Evolutionary conservation across 2,113 vertebrate species (phyloP).

Genomic region (Cyanoderma ruficeps): DNA sequence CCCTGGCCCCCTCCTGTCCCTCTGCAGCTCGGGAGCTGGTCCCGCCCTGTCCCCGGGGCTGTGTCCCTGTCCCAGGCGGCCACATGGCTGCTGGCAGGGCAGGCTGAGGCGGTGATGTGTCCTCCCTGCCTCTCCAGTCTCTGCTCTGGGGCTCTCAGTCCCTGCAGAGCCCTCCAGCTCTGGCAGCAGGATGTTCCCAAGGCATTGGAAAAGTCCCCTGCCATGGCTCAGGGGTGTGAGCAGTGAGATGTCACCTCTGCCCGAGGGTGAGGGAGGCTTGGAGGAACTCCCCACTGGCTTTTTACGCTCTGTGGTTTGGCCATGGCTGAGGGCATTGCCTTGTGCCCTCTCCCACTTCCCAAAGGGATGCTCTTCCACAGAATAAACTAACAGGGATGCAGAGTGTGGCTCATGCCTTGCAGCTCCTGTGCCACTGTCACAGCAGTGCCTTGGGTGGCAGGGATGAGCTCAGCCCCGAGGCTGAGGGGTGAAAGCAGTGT

Average conservation of each 20-base stretch:
- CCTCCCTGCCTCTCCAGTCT: neutral
- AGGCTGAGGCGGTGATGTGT: neutral
- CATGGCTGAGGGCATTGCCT: neutral
- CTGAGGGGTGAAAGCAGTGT: neutral
- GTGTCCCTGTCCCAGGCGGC: neutral
- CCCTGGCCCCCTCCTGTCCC: no score
- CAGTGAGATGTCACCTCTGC: neutral
- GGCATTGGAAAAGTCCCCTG: neutral
- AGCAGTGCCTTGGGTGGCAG: neutral
- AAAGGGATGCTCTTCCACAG: neutral
- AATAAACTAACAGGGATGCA: fast-evolving
- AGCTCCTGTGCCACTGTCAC: neutral
- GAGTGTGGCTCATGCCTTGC: neutral
- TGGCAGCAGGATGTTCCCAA: neutral
- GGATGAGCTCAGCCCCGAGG: neutral
- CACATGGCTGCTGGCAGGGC: neutral
- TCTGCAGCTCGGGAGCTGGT: neutral
- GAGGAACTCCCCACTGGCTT: neutral
- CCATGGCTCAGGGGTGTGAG: fast-evolving
- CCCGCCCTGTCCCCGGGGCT: neutral
- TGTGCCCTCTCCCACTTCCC: neutral
- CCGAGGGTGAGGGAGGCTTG: neutral
- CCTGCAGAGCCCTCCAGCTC: neutral
- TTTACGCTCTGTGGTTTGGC: neutral
- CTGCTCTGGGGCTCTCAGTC: neutral